Evolutionary conservation across 2,888 invertebrate genomes (phyloP).

Genomic region (Yponomeuta cagnagella): DNA sequence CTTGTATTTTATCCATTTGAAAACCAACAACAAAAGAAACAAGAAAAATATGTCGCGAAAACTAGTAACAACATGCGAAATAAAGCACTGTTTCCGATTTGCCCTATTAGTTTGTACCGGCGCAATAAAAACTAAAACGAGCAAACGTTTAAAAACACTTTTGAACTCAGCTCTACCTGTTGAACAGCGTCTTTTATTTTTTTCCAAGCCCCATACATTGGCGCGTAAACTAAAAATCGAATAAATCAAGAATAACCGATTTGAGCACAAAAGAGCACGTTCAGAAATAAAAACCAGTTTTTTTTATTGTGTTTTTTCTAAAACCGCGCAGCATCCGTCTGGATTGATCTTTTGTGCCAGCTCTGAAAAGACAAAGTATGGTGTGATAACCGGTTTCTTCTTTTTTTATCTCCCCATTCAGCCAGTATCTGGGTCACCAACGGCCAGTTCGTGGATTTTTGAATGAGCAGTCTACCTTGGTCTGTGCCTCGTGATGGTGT

Average conservation of each 20-base stretch:
- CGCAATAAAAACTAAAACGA: neutral
- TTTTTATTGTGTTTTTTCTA: slow-evolving; percentile 36
- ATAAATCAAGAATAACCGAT: slow-evolving; percentile 74
- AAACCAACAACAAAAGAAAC: neutral
- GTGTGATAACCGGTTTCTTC: slow-evolving; percentile 53
- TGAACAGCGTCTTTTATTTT: slow-evolving; percentile 61
- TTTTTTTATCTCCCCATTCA: slow-evolving; percentile 30
- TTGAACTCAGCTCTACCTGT: slow-evolving; percentile 56
- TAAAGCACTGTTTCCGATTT: neutral
- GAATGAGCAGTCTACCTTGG: slow-evolving; percentile 41
- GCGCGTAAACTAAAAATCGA: slow-evolving; percentile 66
- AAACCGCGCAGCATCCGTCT: slow-evolving; percentile 67
- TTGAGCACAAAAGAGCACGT: slow-evolving; percentile 64
- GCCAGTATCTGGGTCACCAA: slow-evolving; percentile 61
- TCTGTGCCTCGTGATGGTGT: slow-evolving; percentile 25
- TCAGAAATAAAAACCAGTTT: slow-evolving; percentile 61
- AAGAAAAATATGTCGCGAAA: neutral
- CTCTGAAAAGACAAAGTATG: slow-evolving; percentile 54
- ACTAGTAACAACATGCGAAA: neutral
- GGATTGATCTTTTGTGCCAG: slow-evolving; percentile 55
- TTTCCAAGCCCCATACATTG: slow-evolving; percentile 33
- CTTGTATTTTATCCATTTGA: neutral
- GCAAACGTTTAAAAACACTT: slow-evolving; percentile 28
- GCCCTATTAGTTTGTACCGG: neutral
- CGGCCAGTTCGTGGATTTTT: slow-evolving; percentile 41